Percentiles rank a stretch among this genome's conserved stretches.
phyloP scores from a whole-genome alignment of 2,113 vertebrate species.

The Salvator merianae region DNA sequence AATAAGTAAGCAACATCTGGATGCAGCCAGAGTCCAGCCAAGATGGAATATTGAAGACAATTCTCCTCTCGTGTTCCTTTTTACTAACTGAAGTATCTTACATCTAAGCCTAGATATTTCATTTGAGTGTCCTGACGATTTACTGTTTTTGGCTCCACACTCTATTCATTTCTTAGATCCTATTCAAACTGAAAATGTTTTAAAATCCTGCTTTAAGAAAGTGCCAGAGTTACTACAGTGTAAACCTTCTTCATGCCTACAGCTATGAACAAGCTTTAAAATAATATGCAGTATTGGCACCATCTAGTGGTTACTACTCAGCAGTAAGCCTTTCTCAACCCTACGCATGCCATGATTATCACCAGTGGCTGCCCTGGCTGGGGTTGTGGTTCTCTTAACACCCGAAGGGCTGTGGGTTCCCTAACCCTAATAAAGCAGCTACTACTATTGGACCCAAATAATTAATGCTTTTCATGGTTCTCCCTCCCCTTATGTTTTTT shows the following conservation, averaged over 20 bases:
- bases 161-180: not conserved
- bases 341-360: too few species aligned
- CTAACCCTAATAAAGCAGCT: too few species aligned
- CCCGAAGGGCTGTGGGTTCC: too few species aligned
- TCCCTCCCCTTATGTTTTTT: too few species aligned
- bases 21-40: not conserved
- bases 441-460: too few species aligned
- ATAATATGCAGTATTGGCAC: conserved; percentile 30
- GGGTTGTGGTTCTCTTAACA: too few species aligned
- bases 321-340: too few species aligned
- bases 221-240: not conserved
- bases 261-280: not conserved
- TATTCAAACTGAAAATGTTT: not conserved
- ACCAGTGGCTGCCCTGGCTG: too few species aligned
- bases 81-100: not conserved
- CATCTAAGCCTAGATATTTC: not conserved
- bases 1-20: too few species aligned
- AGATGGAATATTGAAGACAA: not conserved
- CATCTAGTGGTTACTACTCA: conserved; percentile 55
- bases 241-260: not conserved
- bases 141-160: not conserved
- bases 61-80: too few species aligned
- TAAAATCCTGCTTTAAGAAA: not conserved
- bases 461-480: too few species aligned
- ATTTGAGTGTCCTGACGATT: not conserved